Evolutionary conservation across 2,888 invertebrate genomes (phyloP).

Genomic region (Sarcophaga caerulescens): DNA sequence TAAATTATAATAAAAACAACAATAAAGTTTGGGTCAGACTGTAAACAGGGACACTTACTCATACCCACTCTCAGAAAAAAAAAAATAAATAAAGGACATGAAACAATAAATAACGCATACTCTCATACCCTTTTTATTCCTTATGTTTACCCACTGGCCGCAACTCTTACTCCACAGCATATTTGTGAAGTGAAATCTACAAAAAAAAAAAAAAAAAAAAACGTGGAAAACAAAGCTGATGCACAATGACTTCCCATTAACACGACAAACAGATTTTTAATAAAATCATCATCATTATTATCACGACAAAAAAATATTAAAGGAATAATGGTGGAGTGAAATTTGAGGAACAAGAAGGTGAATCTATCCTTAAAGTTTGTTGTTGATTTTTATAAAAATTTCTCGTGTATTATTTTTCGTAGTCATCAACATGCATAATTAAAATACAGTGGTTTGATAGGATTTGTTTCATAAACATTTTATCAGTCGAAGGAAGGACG

Average conservation of each 20-base stretch:
- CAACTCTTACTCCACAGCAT: background rate
- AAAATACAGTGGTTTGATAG: slow-evolving; percentile 25
- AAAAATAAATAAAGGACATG: slow-evolving; percentile 6
- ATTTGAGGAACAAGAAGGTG: slow-evolving; percentile 4
- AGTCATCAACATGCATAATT: background rate
- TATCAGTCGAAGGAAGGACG: background rate
- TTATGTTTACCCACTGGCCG: background rate
- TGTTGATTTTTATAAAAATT: slow-evolving; percentile 28
- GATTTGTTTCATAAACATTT: background rate
- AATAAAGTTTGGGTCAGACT: slow-evolving; percentile 12
- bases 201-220: background rate
- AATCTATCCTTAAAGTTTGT: slow-evolving; percentile 41
- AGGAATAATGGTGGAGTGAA: background rate
- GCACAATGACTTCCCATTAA: slow-evolving; percentile 54
- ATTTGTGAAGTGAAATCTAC: background rate
- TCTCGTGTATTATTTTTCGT: background rate
- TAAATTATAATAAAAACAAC: slow-evolving; percentile 49
- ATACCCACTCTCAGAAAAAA: slow-evolving; percentile 7
- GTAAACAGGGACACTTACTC: slow-evolving; percentile 1
- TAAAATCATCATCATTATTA: slow-evolving; percentile 39
- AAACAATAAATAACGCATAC: slow-evolving; percentile 56
- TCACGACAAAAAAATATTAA: background rate
- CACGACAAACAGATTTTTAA: slow-evolving; percentile 52
- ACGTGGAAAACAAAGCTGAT: slow-evolving; percentile 23
- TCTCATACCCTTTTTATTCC: slow-evolving; percentile 16